Evolutionary conservation across 2,113 vertebrate species (phyloP), one percentile per base, ranked within the genome.

Genomic region (Thomomys bottae): DNA sequence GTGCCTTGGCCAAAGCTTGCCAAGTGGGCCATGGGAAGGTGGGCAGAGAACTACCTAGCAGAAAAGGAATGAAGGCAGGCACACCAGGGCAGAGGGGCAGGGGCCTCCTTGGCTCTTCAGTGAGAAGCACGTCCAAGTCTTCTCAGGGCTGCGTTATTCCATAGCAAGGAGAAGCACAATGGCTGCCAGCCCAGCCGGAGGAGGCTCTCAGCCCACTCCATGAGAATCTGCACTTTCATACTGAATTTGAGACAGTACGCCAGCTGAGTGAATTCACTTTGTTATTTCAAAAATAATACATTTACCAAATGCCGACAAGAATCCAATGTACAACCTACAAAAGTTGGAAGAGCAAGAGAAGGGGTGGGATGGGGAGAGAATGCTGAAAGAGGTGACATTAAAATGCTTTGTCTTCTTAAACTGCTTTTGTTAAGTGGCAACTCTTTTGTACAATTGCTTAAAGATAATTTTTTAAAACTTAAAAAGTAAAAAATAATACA

Each of bases 141-240:
- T 28, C 77, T 8, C 4, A 1, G 6, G 23, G 26, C 38, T 9
- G 20, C 18, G 1, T 59, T 59, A 3, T 18, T 0, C 9, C 14
- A n/a, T 11, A n/a, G 12, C 64, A 57, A 38, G 2, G 32, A 38
- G 34, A 72, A 67, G 18, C 24, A 0, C 24, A 0, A 9, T 0
- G 15, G 23, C 21, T 32, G 36, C 23, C 45, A 2, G 14, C 67
- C n/a, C 45, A 49, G 30, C 6, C 30, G 0, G 2, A 34, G n/a
- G 12, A 26, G 4, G 18, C 6, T 26, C 61, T 5, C 3, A 12
- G 8, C 8, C 6, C 8, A 7, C 11, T 8, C 42, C 15, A 6
- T 0, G 15, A 38, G 1, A 5, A 9, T 32, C 9, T 4, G 5
- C 63, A 40, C 0, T 0, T 30, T 3, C 73, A 17, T 6, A 8